These are phyloP conservation scores for Megalurothrips usitatus DNA, from an alignment of 2,888 invertebrate genomes.

Conservation along the genomic window DNA sequence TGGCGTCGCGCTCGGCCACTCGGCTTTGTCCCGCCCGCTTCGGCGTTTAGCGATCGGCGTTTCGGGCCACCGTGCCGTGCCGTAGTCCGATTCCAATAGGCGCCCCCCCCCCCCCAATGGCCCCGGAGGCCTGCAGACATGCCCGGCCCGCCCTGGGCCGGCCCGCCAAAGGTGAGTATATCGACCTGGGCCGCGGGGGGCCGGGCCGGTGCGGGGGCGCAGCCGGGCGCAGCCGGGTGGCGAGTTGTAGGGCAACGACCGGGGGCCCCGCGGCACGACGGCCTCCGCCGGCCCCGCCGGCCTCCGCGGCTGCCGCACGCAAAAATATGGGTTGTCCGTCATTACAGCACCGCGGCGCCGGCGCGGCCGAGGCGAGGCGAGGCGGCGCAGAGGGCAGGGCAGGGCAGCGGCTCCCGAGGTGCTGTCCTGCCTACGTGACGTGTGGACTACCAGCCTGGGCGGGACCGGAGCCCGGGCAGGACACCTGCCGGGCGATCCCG, in stretches of 20 bases:
- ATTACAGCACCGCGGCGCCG: not conserved
- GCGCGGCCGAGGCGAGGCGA: not conserved
- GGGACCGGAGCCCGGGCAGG: no score
- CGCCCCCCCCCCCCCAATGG: not conserved
- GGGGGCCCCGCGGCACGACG: no score
- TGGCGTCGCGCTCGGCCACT: no score
- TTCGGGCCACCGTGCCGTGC: no score
- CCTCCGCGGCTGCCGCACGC: not conserved
- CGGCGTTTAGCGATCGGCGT: no score
- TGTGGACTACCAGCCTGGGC: no score
- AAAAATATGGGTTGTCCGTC: not conserved
- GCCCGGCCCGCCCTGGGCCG: not conserved
- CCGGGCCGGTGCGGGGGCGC: not conserved
- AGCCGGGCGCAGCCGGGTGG: not conserved
- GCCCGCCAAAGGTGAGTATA: constrained; percentile 17
- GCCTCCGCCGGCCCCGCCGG: not conserved
- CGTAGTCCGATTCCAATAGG: no score
- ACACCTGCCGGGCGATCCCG: no score
- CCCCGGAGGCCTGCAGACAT: not conserved
- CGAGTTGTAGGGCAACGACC: not conserved
- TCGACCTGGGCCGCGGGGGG: constrained; percentile 1
- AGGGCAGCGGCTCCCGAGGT: no score
- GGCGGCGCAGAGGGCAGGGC: not conserved
- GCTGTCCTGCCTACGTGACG: no score
- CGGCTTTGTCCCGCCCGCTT: no score